Base-by-base conservation (phyloP, 2,888 invertebrate genomes). In the Mylabris sibirica region DNA sequence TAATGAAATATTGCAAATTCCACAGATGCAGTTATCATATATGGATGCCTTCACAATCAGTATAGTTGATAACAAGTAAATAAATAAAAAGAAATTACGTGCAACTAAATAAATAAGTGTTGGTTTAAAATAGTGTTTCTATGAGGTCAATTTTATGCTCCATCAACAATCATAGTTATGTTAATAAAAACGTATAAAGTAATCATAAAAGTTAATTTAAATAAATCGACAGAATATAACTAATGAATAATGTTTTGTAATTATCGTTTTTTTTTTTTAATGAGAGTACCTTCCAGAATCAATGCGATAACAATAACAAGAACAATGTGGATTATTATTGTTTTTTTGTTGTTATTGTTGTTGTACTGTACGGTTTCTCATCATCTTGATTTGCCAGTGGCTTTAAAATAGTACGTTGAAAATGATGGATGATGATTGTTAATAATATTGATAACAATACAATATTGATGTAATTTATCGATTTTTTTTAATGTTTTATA, bases 371-470 rank as follows among this genome's bases (percentile, higher is more conserved):
- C 53, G 12, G 12, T 53, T 53, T 24, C 24, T 53, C 53, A 53
- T 53, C 20, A 53, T 53, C 20, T 53, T 53, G 53, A 22, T 53
- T 53, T 24, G 11, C 53, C 53, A 53, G 22, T 53, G 24, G 24
- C 11, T 24, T 53, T 53, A 24, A 53, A 53, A 20, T 4, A 53
- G 12, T 5, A 20, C 22, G 53, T 53, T 24, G 22, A 22, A 24
- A 53, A 12, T 53, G 53, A 53, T 53, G 53, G 53, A 53, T 53
- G 53, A 24, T 24, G 11, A 20, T 53, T 12, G 22, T 53, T 53
- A 53, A 53, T 53, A 53, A 53, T 53, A 22, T 49, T 49, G 49
- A 49, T 49, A 20, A 49, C 49, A 9, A 49, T 49, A 49, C 49
- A 49, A 44, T 49, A 20, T 53, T 53, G 53, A 53, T 53, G 53